Conservation (phyloP, 2,113 vertebrate genomes). For the Salvelinus sp. region DNA sequence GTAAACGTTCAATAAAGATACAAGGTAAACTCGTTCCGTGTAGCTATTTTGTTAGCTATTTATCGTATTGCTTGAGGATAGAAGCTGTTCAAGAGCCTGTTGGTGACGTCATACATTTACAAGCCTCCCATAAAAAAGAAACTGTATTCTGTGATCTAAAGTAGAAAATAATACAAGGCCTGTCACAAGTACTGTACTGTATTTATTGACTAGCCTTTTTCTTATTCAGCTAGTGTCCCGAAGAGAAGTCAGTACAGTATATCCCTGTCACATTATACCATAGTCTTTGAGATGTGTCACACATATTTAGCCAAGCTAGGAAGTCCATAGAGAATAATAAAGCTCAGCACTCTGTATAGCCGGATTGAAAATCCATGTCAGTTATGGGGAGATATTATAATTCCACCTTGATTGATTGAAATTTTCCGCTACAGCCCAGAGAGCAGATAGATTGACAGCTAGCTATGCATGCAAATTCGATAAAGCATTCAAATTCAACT, state of each 20-base stretch:
- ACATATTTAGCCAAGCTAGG: slow-evolving; percentile 22
- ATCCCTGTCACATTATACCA: slow-evolving; percentile 52
- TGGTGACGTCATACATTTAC: slow-evolving; percentile 33
- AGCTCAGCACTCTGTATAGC: background rate
- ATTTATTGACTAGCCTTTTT: slow-evolving; percentile 23
- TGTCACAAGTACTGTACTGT: too few species aligned
- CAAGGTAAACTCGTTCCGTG: too few species aligned
- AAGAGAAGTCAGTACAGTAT: slow-evolving; percentile 37
- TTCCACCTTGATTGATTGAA: slow-evolving; percentile 51
- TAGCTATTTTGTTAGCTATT: too few species aligned
- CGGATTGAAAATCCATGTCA: slow-evolving; percentile 18
- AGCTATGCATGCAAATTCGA: slow-evolving; percentile 47
- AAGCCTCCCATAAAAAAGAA: background rate
- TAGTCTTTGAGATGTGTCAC: slow-evolving; percentile 14
- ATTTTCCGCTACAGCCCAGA: slow-evolving; percentile 31
- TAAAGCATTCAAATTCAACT: slow-evolving; percentile 47
- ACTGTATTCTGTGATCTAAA: too few species aligned
- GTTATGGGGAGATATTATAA: slow-evolving; percentile 31
- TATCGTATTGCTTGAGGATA: too few species aligned
- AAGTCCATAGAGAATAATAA: slow-evolving; percentile 3
- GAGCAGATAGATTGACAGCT: slow-evolving; percentile 55
- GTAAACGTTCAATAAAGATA: too few species aligned
- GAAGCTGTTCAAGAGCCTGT: too few species aligned
- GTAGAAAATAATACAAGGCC: too few species aligned
- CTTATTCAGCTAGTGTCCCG: slow-evolving; percentile 49